Percentiles rank a stretch among this genome's conserved stretches.
Conservation (phyloP, 2,888 invertebrate species). For the Pediacus dermestoides region DNA sequence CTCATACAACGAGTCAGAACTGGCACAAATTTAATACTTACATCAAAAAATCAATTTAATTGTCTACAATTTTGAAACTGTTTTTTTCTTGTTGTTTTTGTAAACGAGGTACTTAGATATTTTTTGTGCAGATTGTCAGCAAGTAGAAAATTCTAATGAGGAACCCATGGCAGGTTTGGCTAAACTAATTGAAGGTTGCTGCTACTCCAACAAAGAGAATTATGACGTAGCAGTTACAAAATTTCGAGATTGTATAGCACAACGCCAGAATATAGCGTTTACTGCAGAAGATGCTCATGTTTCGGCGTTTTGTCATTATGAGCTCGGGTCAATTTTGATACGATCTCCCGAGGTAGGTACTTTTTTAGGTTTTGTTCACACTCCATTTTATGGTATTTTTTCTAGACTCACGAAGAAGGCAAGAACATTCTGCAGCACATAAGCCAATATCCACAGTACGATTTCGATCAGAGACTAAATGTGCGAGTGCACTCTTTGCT, state of each 20-base stretch:
- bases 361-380: slow-evolving; percentile 1
- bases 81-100: neutral
- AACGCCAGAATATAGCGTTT: slow-evolving; percentile 31
- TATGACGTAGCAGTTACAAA: slow-evolving; percentile 42
- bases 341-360: slow-evolving; percentile 39
- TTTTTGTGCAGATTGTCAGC: slow-evolving; percentile 45
- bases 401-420: slow-evolving; percentile 56
- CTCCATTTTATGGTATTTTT: slow-evolving; percentile 13
- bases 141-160: slow-evolving; percentile 27
- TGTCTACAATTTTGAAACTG: neutral
- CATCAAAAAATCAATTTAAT: slow-evolving; percentile 1
- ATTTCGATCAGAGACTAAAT: slow-evolving; percentile 63
- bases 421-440: slow-evolving; percentile 52
- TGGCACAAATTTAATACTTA: too few species aligned
- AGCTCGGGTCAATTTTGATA: slow-evolving; percentile 56
- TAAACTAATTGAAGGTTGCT: slow-evolving; percentile 54
- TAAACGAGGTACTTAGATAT: too few species aligned
- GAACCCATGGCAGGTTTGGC: slow-evolving; percentile 59
- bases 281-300: slow-evolving; percentile 54
- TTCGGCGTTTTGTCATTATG: slow-evolving; percentile 63
- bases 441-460: slow-evolving; percentile 59
- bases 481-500: slow-evolving; percentile 60
- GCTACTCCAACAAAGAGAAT: slow-evolving; percentile 49
- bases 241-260: slow-evolving; percentile 46
- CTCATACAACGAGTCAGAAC: too few species aligned